phyloP scores from a whole-genome alignment of 2,888 invertebrate genomes.

The Tromatobia lineatoria region DNA sequence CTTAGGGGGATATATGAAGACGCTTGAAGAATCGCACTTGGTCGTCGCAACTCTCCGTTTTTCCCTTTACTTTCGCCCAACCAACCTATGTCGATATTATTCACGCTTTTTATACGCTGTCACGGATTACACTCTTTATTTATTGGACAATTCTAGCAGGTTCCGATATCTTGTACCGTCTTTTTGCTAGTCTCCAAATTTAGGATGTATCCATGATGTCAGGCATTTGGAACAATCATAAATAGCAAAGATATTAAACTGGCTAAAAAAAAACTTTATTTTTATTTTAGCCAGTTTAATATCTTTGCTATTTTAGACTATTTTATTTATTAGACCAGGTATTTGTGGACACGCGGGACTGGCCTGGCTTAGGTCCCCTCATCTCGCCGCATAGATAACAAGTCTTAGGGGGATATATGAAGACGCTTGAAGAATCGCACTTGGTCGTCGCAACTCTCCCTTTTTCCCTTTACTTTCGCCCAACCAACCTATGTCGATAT shows the following conservation, averaged over 20 bases:
- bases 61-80: neutral
- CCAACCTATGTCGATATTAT: neutral
- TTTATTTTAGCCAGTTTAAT: too few relatives aligned
- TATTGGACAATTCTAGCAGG: neutral
- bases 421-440: neutral
- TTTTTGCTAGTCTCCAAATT: too few relatives aligned
- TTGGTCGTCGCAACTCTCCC: neutral
- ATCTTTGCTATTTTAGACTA: too few relatives aligned
- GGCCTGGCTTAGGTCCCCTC: conserved; percentile 41
- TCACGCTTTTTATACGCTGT: neutral
- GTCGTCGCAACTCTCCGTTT: neutral
- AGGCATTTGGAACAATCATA: too few relatives aligned
- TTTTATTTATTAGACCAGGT: too few relatives aligned
- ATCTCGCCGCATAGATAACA: conserved; percentile 15
- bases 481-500: neutral
- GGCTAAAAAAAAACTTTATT: too few relatives aligned
- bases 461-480: neutral
- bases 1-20: neutral
- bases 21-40: neutral
- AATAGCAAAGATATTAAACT: too few relatives aligned
- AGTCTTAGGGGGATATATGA: neutral
- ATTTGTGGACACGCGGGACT: conserved; percentile 22
- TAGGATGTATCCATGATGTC: too few relatives aligned
- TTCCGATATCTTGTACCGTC: neutral
- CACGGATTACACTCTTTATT: neutral